phyloP scores from a whole-genome alignment of 2,797 vertebrate genomes.

The Pseudochirops corinnae region DNA sequence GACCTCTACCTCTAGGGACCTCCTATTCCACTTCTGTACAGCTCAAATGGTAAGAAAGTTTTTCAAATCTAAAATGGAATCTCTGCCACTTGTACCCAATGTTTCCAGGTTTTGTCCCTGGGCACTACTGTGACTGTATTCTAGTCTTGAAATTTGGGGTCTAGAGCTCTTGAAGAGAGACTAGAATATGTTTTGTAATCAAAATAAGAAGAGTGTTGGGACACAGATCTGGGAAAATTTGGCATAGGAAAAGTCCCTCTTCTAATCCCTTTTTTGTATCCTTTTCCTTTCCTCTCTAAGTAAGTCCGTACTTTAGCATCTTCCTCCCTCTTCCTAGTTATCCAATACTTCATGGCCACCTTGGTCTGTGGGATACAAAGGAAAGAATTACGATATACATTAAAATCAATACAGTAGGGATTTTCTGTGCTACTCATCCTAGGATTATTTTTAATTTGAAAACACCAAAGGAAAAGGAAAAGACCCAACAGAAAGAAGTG shows the following conservation, averaged over 20 bases:
- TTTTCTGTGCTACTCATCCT: neutral
- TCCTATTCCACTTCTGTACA: neutral
- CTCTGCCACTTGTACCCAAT: neutral
- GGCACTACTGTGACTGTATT: neutral
- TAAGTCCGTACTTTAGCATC: neutral
- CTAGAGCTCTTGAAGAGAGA: neutral
- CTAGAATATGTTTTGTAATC: neutral
- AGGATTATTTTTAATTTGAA: neutral
- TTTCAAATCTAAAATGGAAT: neutral
- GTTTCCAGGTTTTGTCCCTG: neutral
- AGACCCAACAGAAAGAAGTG: neutral
- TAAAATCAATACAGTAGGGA: neutral
- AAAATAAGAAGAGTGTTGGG: neutral
- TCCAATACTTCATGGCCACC: neutral
- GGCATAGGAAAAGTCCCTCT: neutral
- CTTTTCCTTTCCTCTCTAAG: neutral
- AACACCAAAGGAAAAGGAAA: neutral
- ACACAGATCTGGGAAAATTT: neutral
- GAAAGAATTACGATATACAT: neutral
- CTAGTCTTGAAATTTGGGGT: neutral
- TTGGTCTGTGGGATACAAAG: neutral
- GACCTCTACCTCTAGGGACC: too few species aligned
- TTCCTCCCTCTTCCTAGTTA: neutral
- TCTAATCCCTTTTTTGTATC: neutral
- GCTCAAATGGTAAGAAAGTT: neutral